Evolutionary conservation across 2,797 vertebrate genomes (phyloP), one percentile per base, ranked within the genome.

Genomic region (Ctenopoma kingsleyae): DNA sequence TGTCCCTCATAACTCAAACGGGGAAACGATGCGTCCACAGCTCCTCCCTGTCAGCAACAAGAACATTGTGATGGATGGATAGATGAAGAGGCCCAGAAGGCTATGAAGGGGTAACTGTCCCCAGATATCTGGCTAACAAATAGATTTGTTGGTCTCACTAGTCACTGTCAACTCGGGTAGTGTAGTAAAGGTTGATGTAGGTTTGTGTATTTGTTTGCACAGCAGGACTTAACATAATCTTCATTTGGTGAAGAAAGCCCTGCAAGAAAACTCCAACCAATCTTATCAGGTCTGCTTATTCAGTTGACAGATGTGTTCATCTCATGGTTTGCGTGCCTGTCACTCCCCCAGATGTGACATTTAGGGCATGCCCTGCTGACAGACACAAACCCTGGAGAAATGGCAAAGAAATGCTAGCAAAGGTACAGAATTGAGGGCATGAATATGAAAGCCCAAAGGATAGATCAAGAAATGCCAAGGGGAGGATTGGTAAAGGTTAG

Each of bases 11-110:
- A 86, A 85, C 61, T 90, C 83, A 82, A 43, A 74, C 65, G 76
- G 71, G n/a, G 85, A 83, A 80, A 74, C 49, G 63, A 83, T 63
- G 76, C 56, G 23, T 67, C 82, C 77, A 49, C 77, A 54, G 80
- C 75, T 78, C 82, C 78, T 70, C 40, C 68, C 74, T 44, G 86
- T 90, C 85, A 74, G 19, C 62, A 27, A 47, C 81, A 27, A 67
- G 80, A 77, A 73, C 87, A 69, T 35, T 27, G 69, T 88, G 83
- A 91, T 88, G 71, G 84, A 90, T 90, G 61, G 68, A 52, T 13
- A 30, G 66, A 74, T 0, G 22, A 38, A 57, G 78, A 36, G 43
- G 64, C 57, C 48, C 54, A 19, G 78, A 77, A 50, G 51, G 54
- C 69, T 7, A 40, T 52, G 51, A 46, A 67, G 56, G 52, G 74